Conservation (phyloP, 2,797 vertebrate species). For the Holocentrus rufus region DNA sequence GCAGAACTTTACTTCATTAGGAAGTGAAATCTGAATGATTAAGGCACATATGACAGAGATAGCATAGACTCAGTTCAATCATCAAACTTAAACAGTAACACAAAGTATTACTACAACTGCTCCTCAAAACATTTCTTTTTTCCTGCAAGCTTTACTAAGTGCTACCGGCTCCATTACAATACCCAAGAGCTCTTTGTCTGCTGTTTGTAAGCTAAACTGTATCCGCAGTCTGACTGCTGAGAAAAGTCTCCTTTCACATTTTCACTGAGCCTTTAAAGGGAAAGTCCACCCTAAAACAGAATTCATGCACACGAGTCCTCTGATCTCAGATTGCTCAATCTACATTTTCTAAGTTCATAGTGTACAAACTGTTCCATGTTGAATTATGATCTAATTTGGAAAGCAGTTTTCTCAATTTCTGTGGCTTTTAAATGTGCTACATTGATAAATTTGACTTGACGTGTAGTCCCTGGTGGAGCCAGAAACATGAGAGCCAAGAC, state of each 20-base stretch:
- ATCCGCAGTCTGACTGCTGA: constrained; percentile 51
- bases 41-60: constrained; percentile 66
- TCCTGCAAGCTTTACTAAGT: constrained; percentile 68
- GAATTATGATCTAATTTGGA: no score
- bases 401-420: no score
- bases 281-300: constrained; percentile 48
- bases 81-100: background rate
- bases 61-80: background rate
- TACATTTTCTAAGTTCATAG: background rate
- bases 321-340: constrained; percentile 39
- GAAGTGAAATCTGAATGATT: constrained; percentile 38
- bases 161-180: constrained; percentile 64
- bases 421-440: no score
- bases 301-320: constrained; percentile 20
- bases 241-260: constrained; percentile 65
- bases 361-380: no score
- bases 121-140: background rate
- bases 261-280: constrained; percentile 56
- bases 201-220: constrained; percentile 36
- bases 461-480: no score
- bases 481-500: no score
- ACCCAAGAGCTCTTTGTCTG: constrained; percentile 46
- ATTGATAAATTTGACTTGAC: no score
- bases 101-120: constrained; percentile 9
- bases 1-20: constrained; percentile 21